Base-by-base conservation (phyloP, 2,113 vertebrate genomes). In the Colius striatus region DNA sequence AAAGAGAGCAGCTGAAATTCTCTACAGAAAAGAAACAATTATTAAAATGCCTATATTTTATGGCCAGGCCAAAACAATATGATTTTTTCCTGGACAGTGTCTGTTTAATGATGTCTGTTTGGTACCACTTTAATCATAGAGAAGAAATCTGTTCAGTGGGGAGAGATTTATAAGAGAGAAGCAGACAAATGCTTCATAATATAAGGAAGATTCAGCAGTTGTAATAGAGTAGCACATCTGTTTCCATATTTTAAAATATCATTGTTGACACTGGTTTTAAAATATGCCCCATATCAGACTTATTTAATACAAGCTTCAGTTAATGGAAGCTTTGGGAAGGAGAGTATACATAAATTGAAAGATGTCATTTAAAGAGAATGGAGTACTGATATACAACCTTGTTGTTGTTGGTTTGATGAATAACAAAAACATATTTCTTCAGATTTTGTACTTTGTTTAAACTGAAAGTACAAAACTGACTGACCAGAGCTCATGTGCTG, bases 241-340 rank as follows among this genome's bases (percentile, higher is more conserved):
- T 87, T 96, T 91, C 73, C 83, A 77, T 47, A 47, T 86, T 95
- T 81, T 90, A 90, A 96, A 91, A 55, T 92, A 94, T 27, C 13
- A 9, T 66, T 54, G 67, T 84, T 92, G 71, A 96, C 77, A 60
- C 27, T 78, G 60, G 94, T 97, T 91, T 73, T 20, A 72, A 95
- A 93, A 83, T 88, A 87, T 32, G 47, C 53, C 51, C 36, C 53
- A 29, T 89, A 57, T 92, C 89, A 85, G 76, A 83, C 78, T 96
- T 85, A 55, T 54, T 95, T 94, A 93, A 74, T 93, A 95, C 90
- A 92, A 94, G 62, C 48, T 73, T 94, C 77, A 54, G 62, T 80
- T 89, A 60, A 60, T 7, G 12, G 82, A 95, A 91, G 68, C 48
- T 89, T 70, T 81, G 58, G 54, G 76, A 93, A 45, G 91, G 61